A percentile compares a stretch with the other conserved stretches of the same genome.
phyloP scores from a whole-genome alignment of 2,888 invertebrate species.

The Macroteleia sp. region DNA sequence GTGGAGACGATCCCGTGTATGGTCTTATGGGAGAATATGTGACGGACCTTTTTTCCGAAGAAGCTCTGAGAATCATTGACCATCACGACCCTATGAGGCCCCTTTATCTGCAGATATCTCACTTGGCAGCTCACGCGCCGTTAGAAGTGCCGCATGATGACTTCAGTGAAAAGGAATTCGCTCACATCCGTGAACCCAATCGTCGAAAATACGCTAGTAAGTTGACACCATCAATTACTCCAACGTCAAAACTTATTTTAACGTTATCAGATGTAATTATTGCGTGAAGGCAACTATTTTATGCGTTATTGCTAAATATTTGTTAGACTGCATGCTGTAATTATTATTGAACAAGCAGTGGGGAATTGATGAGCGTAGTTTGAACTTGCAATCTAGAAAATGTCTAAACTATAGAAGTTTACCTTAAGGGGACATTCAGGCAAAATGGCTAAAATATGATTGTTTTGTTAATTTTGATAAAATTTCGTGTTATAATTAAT shows the following conservation, averaged over 20 bases:
- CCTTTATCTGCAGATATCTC: conserved; percentile 91
- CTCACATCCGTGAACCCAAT: conserved; percentile 89
- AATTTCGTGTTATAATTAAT: no score
- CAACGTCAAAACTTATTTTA: conserved; percentile 5
- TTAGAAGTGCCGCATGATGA: conserved; percentile 88
- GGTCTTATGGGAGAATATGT: conserved; percentile 86
- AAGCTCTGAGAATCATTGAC: conserved; percentile 87
- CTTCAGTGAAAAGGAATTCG: conserved; percentile 86
- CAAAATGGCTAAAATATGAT: no score
- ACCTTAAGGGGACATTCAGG: no score
- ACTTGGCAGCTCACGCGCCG: conserved; percentile 92
- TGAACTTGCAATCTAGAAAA: no score
- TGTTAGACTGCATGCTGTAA: background rate
- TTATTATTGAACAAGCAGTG: no score
- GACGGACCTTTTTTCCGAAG: conserved; percentile 89
- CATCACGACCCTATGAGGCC: conserved; percentile 87
- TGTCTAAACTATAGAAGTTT: no score
- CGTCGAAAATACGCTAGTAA: conserved; percentile 91
- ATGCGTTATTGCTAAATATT: background rate
- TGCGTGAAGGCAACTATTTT: background rate
- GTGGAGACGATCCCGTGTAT: conserved; percentile 83
- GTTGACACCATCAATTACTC: conserved; percentile 49
- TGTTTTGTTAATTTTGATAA: no score
- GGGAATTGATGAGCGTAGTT: no score
- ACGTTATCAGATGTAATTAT: conserved; percentile 25